phyloP scores from a whole-genome alignment of 1,140 invertebrate species.

The Hylaeus volcanicus region DNA sequence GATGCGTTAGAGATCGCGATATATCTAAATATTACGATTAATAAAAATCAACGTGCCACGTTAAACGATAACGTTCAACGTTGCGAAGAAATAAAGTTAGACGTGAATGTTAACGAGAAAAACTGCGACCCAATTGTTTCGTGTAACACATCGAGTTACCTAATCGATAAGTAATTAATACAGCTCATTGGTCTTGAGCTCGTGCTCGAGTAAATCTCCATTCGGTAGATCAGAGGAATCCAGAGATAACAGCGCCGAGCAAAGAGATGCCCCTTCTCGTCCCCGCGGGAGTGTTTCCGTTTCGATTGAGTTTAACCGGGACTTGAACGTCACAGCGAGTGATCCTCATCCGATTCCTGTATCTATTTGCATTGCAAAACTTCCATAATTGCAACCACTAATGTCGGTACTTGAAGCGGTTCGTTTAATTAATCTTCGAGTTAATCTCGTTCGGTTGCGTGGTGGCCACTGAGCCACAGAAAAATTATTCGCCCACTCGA shows the following conservation, averaged over 20 bases:
- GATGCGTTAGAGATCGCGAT: neutral
- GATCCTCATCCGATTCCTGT: conserved; percentile 16
- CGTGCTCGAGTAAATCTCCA: neutral
- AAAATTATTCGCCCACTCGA: neutral
- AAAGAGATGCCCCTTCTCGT: neutral
- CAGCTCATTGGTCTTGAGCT: neutral
- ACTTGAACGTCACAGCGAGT: neutral
- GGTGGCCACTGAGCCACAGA: neutral
- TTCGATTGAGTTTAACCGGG: conserved; percentile 27
- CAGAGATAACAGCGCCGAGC: neutral
- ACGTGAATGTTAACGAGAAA: neutral
- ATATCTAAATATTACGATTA: neutral
- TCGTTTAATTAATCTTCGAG: conserved; percentile 6
- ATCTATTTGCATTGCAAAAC: conserved; percentile 30
- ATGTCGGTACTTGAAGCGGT: neutral
- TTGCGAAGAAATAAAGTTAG: neutral
- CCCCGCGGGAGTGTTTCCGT: conserved; percentile 30
- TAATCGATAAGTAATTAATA: conserved; percentile 27
- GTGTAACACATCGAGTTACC: neutral
- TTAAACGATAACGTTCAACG: no score
- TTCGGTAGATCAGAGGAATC: neutral
- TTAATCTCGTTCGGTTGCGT: neutral
- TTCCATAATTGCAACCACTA: conserved; percentile 14
- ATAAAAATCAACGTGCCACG: no score
- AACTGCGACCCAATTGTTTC: neutral